Evolutionary conservation across 53 echinoderm and acorn worm genomes (phyloP).

Genomic region (Apostichopus leukothele): DNA sequence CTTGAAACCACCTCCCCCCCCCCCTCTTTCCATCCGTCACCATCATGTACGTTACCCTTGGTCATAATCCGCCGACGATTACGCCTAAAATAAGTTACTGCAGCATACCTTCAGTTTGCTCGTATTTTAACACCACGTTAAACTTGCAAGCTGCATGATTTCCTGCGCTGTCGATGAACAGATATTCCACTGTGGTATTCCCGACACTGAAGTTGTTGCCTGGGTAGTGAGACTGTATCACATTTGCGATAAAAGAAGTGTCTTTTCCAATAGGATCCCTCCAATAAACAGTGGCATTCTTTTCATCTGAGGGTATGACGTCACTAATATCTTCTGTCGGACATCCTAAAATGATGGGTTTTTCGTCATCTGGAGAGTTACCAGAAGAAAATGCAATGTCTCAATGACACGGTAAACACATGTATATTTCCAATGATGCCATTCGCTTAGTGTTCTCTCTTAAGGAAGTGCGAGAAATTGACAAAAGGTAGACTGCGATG

Average conservation of each 20-base stretch:
- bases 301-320: neutral
- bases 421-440: too few relatives aligned
- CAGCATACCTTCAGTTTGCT: too few relatives aligned
- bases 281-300: neutral
- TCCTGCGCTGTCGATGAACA: neutral
- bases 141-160: neutral
- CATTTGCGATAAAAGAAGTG: neutral
- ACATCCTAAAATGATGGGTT: neutral
- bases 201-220: neutral
- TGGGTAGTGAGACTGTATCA: neutral
- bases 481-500: too few relatives aligned
- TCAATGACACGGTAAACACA: too few relatives aligned
- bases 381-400: too few relatives aligned
- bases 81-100: too few relatives aligned
- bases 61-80: too few relatives aligned
- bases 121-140: neutral
- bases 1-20: too few relatives aligned
- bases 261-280: neutral
- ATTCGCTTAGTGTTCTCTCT: too few relatives aligned
- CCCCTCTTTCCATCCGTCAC: too few relatives aligned
- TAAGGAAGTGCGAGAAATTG: too few relatives aligned
- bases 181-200: neutral
- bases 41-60: too few relatives aligned
- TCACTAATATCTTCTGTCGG: neutral
- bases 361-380: neutral